Base-by-base conservation (phyloP, 2,113 vertebrate species). In the Gymnobelideus leadbeateri region DNA sequence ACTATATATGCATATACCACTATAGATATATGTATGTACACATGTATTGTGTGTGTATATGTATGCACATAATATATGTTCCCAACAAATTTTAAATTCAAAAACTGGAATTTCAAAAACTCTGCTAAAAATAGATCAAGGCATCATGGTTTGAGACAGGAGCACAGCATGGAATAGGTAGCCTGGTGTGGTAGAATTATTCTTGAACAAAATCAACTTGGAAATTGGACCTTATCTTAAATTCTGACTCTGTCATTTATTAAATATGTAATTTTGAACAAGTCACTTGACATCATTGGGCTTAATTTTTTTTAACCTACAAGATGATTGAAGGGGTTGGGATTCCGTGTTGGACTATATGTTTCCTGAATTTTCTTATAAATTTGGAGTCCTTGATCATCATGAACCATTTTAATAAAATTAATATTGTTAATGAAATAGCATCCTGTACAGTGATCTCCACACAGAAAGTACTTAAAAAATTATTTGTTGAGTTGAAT, bases 261-360 rank as follows among this genome's bases (percentile, higher is more conserved):
- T 7, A 43, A 37, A 3, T 68, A 8, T 68, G 54, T 37, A 6
- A 14, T 68, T 16, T 37, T 68, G 57, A 37, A 5, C 12, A 68
- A 31, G 28, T 68, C 31, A 68, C 11, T 68, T 0, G 1, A 84
- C n/a, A 21, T 84, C 1, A n/a, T 3, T 21, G 19, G 16, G n/a
- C 16, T 84, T 84, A 37, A 84, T 68, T 37, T 61, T 68, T 84
- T 8, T 84, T 8, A 84, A 2, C 37, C 37, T 84, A 84, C 37
- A 84, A 43, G 16, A 43, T 43, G 16, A 84, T 2, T 84, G 19
- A 68, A 11, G 57, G 28, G 31, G 11, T 84, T 84, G 6, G 68
- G 68, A 0, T 2, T 43, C 0, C 0, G n/a, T 5, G 37, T 16
- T 77, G 37, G 3, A n/a, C 37, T 77, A 37, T 4, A n/a, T 19